Percentiles rank a stretch among this genome's conserved stretches.
These are phyloP conservation scores for Sphyrna mokarran DNA, from an alignment of 2,113 vertebrate species.

Conservation along the genomic window DNA sequence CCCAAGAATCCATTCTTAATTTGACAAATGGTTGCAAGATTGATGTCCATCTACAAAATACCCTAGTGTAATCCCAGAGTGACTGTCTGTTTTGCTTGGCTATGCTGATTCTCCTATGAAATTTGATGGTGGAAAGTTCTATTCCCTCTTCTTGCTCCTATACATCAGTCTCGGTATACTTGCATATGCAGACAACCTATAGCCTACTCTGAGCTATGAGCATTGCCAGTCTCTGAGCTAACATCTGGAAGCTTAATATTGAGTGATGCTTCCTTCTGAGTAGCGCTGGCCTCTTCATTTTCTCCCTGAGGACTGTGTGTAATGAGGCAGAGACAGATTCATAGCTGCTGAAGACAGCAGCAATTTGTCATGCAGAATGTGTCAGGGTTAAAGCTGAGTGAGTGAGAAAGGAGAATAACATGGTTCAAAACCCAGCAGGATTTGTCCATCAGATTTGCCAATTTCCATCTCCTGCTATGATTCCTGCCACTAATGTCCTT, in stretches of 20 bases:
- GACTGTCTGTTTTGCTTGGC: background rate
- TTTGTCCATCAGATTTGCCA: background rate
- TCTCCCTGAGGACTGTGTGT: background rate
- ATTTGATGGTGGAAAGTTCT: background rate
- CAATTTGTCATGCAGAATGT: background rate
- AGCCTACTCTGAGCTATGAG: background rate
- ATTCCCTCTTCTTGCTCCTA: background rate
- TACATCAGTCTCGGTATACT: background rate
- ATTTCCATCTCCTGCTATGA: background rate
- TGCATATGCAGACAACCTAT: background rate
- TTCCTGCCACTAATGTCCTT: background rate
- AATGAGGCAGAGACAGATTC: background rate
- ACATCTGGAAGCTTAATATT: background rate
- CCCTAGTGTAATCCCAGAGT: background rate
- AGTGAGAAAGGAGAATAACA: background rate
- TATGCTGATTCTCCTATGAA: background rate
- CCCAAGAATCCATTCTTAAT: background rate
- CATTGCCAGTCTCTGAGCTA: background rate
- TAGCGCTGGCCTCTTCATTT: background rate
- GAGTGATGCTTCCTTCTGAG: background rate
- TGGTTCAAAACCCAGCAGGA: background rate
- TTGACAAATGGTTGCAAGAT: background rate
- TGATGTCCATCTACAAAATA: background rate
- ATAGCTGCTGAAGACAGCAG: background rate
- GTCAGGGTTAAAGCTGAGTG: background rate